These are phyloP conservation scores for Ormyrus rosae DNA, from an alignment of 2,888 invertebrate species.

Conservation along the genomic window DNA sequence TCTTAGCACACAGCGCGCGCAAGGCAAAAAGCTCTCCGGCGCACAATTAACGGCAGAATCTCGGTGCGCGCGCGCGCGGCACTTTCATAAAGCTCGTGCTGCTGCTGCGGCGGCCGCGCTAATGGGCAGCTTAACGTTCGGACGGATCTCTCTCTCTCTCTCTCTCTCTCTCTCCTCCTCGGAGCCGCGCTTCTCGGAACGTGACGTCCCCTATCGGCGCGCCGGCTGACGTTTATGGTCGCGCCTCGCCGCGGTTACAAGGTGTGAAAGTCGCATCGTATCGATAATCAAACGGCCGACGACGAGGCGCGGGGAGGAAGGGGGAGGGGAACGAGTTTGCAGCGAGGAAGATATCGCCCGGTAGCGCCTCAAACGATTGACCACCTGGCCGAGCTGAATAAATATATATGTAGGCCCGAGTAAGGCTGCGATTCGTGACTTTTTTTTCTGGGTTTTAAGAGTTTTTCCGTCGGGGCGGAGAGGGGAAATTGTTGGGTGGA, in stretches of 20 bases:
- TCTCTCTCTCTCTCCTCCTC: too few species aligned
- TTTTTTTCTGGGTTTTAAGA: too few species aligned
- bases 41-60: too few species aligned
- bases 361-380: conserved; percentile 65
- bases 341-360: neutral
- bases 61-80: neutral
- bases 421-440: conserved; percentile 43
- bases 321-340: neutral
- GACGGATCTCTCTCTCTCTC: neutral
- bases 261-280: conserved; percentile 49
- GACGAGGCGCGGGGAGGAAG: neutral
- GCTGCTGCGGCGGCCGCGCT: conserved; percentile 28
- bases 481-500: too few species aligned
- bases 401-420: conserved; percentile 66
- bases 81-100: conserved; percentile 38
- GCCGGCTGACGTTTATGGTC: conserved; percentile 40
- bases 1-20: too few species aligned
- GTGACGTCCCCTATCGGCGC: conserved; percentile 13
- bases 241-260: conserved; percentile 33
- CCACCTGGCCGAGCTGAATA: conserved; percentile 70
- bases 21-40: too few species aligned
- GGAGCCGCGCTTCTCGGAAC: conserved; percentile 33
- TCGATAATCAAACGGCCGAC: conserved; percentile 46
- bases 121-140: conserved; percentile 36
- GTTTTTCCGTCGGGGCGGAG: too few species aligned